Conservation (phyloP, 2,113 vertebrate genomes). For the Chloropsis cyanopogon region DNA sequence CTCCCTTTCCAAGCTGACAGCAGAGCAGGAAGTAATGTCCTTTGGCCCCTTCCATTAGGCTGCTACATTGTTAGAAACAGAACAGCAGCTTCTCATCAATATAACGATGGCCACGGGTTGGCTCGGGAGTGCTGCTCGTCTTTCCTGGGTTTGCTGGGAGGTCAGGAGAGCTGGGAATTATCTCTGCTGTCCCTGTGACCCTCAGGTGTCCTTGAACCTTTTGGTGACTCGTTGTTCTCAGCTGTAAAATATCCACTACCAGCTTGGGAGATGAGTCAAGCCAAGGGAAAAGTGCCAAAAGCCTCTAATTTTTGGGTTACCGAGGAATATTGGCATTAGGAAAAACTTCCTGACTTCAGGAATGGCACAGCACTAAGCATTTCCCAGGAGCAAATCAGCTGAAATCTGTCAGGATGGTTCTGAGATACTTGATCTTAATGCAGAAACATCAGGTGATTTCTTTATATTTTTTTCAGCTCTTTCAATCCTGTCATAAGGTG, state of each 20-base stretch:
- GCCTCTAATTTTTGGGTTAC: background rate
- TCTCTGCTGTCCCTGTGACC: background rate
- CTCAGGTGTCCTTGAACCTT: background rate
- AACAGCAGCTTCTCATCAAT: slow-evolving; percentile 45
- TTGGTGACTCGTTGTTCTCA: background rate
- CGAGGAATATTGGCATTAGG: background rate
- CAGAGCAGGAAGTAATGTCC: slow-evolving; percentile 61
- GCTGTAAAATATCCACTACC: background rate
- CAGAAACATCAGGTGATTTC: background rate
- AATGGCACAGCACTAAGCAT: background rate
- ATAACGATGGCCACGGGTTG: background rate
- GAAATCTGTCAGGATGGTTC: background rate
- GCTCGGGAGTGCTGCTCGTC: background rate
- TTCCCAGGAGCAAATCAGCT: background rate
- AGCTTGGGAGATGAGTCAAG: background rate
- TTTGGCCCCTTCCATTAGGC: slow-evolving; percentile 44
- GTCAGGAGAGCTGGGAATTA: background rate
- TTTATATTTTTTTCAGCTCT: background rate
- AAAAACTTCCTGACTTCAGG: background rate
- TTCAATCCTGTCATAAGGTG: background rate
- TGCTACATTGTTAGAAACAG: background rate
- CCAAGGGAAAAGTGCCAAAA: background rate
- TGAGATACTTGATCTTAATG: background rate
- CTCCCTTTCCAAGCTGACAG: slow-evolving; percentile 29
- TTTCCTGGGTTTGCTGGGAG: background rate